Evolutionary conservation across 2,888 invertebrate species (phyloP).

Genomic region (Mimumesa dahlbomi): DNA sequence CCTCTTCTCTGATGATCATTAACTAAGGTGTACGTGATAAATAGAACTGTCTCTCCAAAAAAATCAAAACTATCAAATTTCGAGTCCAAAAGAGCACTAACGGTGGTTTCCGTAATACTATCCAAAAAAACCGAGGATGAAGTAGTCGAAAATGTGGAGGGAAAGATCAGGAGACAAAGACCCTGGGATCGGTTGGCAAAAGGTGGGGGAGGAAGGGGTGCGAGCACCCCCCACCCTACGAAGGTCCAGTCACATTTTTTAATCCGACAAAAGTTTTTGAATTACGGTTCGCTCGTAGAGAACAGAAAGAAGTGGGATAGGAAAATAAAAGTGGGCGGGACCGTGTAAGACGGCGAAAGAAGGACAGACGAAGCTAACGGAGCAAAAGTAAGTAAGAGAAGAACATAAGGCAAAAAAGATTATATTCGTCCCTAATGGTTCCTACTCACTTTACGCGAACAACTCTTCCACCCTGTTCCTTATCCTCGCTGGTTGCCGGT

Average conservation of each 20-base stretch:
- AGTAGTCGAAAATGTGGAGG: neutral
- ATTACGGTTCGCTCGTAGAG: constrained; percentile 64
- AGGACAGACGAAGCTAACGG: constrained; percentile 6
- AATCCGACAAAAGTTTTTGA: constrained; percentile 75
- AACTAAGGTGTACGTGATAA: neutral
- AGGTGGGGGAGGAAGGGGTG: too few relatives aligned
- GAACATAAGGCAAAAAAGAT: constrained; percentile 43
- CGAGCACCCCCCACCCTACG: constrained; percentile 31
- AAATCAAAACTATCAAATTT: too few relatives aligned
- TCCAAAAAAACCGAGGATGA: neutral
- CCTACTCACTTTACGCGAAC: constrained; percentile 59
- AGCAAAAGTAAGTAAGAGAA: constrained; percentile 30
- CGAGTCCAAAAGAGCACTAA: too few relatives aligned
- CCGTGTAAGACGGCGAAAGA: constrained; percentile 22
- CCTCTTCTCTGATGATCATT: neutral
- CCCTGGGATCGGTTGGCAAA: too few relatives aligned
- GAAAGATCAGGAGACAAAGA: constrained; percentile 38
- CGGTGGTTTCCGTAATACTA: too few relatives aligned
- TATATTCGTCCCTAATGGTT: constrained; percentile 64
- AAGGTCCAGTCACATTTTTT: constrained; percentile 71
- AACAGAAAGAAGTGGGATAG: constrained; percentile 17
- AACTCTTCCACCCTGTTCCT: constrained; percentile 53
- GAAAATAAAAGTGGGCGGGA: constrained; percentile 8
- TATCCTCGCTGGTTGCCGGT: constrained; percentile 5
- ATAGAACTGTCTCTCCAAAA: neutral